A percentile compares a stretch with the other conserved stretches of the same genome.
These are phyloP conservation scores for Bacillus rossius DNA, from an alignment of 1,140 invertebrate genomes.

Conservation along the genomic window DNA sequence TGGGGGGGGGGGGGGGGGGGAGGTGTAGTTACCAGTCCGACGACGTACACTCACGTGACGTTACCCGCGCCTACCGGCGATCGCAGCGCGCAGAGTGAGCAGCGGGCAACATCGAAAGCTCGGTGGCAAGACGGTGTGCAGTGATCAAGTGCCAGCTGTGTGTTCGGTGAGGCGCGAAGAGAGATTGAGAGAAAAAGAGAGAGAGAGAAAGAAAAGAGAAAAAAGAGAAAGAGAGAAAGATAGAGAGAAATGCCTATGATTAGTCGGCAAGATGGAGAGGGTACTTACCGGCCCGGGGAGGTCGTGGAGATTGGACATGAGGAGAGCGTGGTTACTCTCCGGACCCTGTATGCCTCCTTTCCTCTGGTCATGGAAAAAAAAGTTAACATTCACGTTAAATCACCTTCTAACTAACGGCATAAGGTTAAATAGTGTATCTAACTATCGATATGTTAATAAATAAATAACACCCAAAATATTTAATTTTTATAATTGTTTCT, in stretches of 20 bases:
- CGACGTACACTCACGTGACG: too few relatives aligned
- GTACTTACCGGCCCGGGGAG: conserved; percentile 36
- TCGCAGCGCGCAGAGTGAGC: too few relatives aligned
- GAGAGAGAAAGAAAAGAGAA: neutral
- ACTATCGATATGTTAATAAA: too few relatives aligned
- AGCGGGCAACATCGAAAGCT: too few relatives aligned
- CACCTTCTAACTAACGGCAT: neutral
- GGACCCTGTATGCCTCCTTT: conserved; percentile 32
- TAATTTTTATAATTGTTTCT: too few relatives aligned
- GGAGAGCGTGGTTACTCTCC: conserved; percentile 38
- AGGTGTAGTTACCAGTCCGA: too few relatives aligned
- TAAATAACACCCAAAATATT: too few relatives aligned
- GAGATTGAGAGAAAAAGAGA: conserved; percentile 3
- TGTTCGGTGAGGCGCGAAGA: neutral
- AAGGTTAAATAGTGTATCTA: neutral
- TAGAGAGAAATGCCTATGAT: neutral
- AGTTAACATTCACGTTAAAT: neutral
- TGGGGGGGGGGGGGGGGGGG: too few relatives aligned
- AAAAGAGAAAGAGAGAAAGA: conserved; percentile 2
- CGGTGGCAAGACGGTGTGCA: too few relatives aligned
- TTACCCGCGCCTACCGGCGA: too few relatives aligned
- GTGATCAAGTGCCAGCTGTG: too few relatives aligned
- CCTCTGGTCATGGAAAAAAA: conserved; percentile 30
- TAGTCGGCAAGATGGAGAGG: neutral
- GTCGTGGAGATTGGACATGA: conserved; percentile 38